phyloP scores from a whole-genome alignment of 2,797 vertebrate genomes.

The Apogon talboti region DNA sequence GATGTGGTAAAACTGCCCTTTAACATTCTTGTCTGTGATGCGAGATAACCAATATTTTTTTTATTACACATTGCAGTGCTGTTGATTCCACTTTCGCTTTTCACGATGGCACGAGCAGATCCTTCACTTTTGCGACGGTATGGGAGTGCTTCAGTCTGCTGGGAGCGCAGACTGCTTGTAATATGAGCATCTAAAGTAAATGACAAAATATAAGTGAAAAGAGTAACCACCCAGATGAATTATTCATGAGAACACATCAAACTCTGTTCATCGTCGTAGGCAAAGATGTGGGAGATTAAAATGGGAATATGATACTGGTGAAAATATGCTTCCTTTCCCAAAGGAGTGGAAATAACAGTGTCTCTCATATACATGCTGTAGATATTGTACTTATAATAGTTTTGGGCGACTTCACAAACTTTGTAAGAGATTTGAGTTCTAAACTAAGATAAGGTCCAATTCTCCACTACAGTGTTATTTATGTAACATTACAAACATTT shows the following conservation, averaged over 20 bases:
- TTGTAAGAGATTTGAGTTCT: slow-evolving; percentile 21
- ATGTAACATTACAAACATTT: slow-evolving; percentile 5
- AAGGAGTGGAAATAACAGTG: slow-evolving; percentile 36
- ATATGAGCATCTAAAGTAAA: slow-evolving; percentile 60
- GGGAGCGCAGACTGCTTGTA: slow-evolving; percentile 33
- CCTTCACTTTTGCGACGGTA: slow-evolving; percentile 20
- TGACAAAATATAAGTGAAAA: slow-evolving; percentile 58
- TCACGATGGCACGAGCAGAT: slow-evolving; percentile 8
- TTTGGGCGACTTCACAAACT: slow-evolving; percentile 44
- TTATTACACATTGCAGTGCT: too few relatives aligned
- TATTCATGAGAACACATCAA: slow-evolving; percentile 59
- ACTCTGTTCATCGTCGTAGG: slow-evolving; percentile 55
- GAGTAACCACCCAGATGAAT: slow-evolving; percentile 59
- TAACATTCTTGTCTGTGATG: slow-evolving; percentile 7
- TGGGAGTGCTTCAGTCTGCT: slow-evolving; percentile 27
- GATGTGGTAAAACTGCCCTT: neutral
- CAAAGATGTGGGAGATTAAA: slow-evolving; percentile 59
- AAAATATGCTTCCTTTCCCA: slow-evolving; percentile 46
- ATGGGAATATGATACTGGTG: slow-evolving; percentile 54
- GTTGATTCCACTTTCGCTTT: slow-evolving; percentile 1
- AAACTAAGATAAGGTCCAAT: slow-evolving; percentile 21
- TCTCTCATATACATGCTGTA: slow-evolving; percentile 14
- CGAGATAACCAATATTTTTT: neutral
- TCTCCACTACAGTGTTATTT: neutral
- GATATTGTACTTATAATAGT: slow-evolving; percentile 29